Evolutionary conservation across 2,888 invertebrate species (phyloP), one percentile per base, ranked within the genome.

Genomic region (Agriotes lineatus): DNA sequence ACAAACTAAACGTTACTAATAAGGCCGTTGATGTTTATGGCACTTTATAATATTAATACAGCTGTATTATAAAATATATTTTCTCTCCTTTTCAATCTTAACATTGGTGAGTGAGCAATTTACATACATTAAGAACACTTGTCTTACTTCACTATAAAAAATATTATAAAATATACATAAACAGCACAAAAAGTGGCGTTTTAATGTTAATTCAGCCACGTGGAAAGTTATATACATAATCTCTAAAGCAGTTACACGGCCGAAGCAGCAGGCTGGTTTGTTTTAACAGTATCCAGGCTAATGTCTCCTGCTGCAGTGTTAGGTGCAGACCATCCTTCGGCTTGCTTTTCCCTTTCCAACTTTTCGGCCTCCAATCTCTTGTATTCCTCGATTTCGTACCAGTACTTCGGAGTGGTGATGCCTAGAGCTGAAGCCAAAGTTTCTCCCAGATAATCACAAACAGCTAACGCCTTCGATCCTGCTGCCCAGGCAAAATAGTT

Each of bases 321-420:
- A n/a, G 75, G 74, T 58, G 77, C 76, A 2, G 80, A 79, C 84
- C 84, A 84, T 9, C 84, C 84, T 64, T 77, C 69, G 0, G 71
- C 62, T 37, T 75, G 72, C 57, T 87, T 86, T 39, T 87, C 87
- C 9, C 86, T 83, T 50, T 85, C 76, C 74, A 86, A 86, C 54
- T 84, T 83, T 78, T 91, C 90, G 67, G 88, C 90, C 77, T 90
- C 86, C 57, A 90, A 81, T 78, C 91, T 87, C 78, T 94, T 89
- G 81, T 91, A 92, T 81, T 96, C 95, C 76, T 92, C 90, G 58
- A 96, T 90, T 84, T 95, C 96, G 78, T 93, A 91, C 78, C 94
- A 93, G 80, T 96, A 96, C 80, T 95, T 96, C 0, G 96, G 95
- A 20, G 94, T 90, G 0, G 96, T 96, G 62, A 96, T 96, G 0